Base-by-base conservation (phyloP, 2,888 invertebrate species). In the Catocala nupta region DNA sequence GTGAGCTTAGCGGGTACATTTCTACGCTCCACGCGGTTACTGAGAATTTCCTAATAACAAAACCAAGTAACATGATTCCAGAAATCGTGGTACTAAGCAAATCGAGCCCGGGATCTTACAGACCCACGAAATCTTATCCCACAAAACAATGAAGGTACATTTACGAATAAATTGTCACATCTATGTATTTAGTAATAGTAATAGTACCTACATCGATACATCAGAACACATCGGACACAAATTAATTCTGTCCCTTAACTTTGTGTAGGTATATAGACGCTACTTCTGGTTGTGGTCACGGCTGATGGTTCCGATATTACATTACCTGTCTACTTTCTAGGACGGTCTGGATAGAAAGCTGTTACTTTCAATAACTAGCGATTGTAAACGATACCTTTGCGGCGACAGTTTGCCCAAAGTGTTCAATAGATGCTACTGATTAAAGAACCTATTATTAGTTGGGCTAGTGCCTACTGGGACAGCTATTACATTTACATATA, bases 301-400 rank as follows among this genome's bases (percentile, higher is more conserved):
- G 78, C 78, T 80, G 84, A 84, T 83, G 77, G 80, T 73, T 74
- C 73, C 72, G 76, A 85, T 86, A 87, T 87, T 84, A 80, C 81
- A 87, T 87, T 87, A 90, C 79, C 68, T 66, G 70, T 73, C 47
- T 34, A 55, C 89, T 91, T 91, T 91, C 90, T 90, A 88, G 86
- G 81, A 76, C 60, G 56, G 64, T 59, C 78, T 80, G 81, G 81
- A 81, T 87, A 88, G 90, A 90, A 89, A 90, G 84, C 76, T 70
- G 43, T 74, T 71, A 74, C 71, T 78, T 79, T 78, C 78, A 77
- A 78, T 72, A 69, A 69, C 62, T 55, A 60, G n/a, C 62, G 16
- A 58, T 63, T 69, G 81, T 75, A 80, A 80, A 39, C 61, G 78
- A 82, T 81, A 81, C 70, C 63, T 71, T 70, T 71, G 73, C 55